Base-by-base conservation (phyloP, 2,888 invertebrate species). In the Baronia brevicornis region DNA sequence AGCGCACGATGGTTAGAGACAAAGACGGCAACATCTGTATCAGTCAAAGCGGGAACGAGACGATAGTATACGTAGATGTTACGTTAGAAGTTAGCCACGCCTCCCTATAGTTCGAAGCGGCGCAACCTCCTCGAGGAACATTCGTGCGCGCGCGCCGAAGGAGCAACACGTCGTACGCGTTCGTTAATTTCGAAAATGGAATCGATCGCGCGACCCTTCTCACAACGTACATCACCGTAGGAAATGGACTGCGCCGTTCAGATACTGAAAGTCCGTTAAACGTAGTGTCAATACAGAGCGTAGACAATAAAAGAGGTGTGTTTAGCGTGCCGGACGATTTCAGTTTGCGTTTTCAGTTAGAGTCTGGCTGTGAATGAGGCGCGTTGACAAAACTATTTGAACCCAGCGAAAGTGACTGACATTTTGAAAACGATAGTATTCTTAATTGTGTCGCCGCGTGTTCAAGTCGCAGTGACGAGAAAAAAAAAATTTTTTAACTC, bases 101-200 rank as follows among this genome's bases (percentile, higher is more conserved):
- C 82, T 64, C 49, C 57, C 50, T 49, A 48, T 53, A 60, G 67
- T 60, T 59, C 64, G 62, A 60, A 61, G 60, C 63, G 60, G 62
- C 54, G 69, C 71, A 57, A 67, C 79, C 79, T 69, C 82, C 82
- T 80, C 70, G 70, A 63, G 45, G 57, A 57, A 68, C 79, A 84
- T 82, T 84, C 74, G 79, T 77, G 79, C 82, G 82, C 80, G 70
- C 67, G 78, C 82, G 79, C 78, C 72, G 74, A 51, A 48, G 54
- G 52, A 62, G 62, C 43, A 48, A 60, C 71, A 78, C 79, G 80
- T 67, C 62, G 53, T 42, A 52, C 43, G 64, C 49, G 58, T 51
- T 48, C 43, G 44, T 55, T 53, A 43, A 43, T 38, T 59, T 58
- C 55, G 51, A 60, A 62, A 61, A 70, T 69, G 75, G 60, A 59